These are phyloP conservation scores for Aplocera efformata DNA, from an alignment of 2,888 invertebrate genomes.

Conservation along the genomic window DNA sequence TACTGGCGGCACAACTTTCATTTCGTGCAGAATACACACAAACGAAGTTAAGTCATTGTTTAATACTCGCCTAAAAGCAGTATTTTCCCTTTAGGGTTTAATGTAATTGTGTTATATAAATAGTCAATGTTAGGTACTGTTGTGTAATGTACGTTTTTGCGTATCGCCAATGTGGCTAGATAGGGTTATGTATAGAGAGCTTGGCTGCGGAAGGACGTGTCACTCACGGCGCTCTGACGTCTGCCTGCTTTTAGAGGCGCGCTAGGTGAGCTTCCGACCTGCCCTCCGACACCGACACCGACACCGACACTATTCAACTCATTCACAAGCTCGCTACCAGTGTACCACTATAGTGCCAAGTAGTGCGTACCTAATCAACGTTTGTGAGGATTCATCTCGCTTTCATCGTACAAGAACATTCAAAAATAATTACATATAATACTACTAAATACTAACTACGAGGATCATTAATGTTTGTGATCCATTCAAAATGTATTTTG, in stretches of 20 bases:
- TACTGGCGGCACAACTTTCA: conserved; percentile 71
- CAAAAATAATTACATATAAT: no score
- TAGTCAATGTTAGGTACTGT: no score
- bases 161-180: conserved; percentile 45
- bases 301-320: conserved; percentile 43
- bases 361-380: conserved; percentile 9
- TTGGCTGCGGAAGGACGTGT: conserved; percentile 71
- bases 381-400: conserved; percentile 5
- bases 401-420: no score
- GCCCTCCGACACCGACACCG: conserved; percentile 55
- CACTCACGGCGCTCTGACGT: conserved; percentile 63
- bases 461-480: no score
- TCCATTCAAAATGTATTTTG: no score
- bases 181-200: conserved; percentile 50
- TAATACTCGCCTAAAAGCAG: conserved; percentile 46
- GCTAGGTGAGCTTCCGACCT: conserved; percentile 66
- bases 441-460: no score
- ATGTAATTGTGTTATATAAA: no score
- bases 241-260: conserved; percentile 65
- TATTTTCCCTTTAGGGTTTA: conserved; percentile 52
- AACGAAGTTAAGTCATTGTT: no score
- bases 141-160: no score
- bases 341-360: not conserved
- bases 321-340: conserved; percentile 34
- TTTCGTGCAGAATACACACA: conserved; percentile 66